A percentile compares a stretch with the other conserved stretches of the same genome.
Evolutionary conservation across 2,888 invertebrate species (phyloP).

Genomic region (Pollenia labialis): DNA sequence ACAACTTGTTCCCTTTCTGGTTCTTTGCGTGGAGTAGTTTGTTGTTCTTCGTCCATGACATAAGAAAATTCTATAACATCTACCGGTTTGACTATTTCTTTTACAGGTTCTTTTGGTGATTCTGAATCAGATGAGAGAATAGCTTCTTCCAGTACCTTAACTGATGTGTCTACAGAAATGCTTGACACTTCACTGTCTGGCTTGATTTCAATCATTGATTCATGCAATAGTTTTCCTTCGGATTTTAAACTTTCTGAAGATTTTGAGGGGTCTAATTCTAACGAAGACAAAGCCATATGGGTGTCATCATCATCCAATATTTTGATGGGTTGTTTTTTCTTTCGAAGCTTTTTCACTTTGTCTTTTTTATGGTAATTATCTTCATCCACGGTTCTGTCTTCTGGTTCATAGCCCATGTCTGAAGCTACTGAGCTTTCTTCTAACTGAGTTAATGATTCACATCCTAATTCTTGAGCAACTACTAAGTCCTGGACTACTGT

Average conservation of each 20-base stretch:
- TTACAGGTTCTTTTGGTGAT: slow-evolving; percentile 86
- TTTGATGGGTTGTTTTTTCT: slow-evolving; percentile 85
- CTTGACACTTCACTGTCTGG: slow-evolving; percentile 84
- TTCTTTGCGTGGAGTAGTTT: slow-evolving; percentile 86
- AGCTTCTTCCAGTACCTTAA: slow-evolving; percentile 88
- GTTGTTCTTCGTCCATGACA: slow-evolving; percentile 84
- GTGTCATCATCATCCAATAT: slow-evolving; percentile 85
- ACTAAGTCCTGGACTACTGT: slow-evolving; percentile 30
- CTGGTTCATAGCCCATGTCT: slow-evolving; percentile 88
- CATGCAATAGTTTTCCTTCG: slow-evolving; percentile 78
- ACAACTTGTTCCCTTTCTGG: slow-evolving; percentile 18
- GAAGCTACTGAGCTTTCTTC: slow-evolving; percentile 71
- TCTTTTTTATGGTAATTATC: slow-evolving; percentile 79
- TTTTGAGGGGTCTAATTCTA: slow-evolving; percentile 83
- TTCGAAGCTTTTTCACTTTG: slow-evolving; percentile 85
- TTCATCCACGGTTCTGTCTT: slow-evolving; percentile 86
- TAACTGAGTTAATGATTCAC: slow-evolving; percentile 41
- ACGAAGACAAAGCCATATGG: slow-evolving; percentile 84
- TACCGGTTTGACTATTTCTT: slow-evolving; percentile 84
- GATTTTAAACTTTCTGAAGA: slow-evolving; percentile 78
- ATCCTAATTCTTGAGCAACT: not conserved
- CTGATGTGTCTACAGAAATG: slow-evolving; percentile 86
- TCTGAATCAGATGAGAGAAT: slow-evolving; percentile 86
- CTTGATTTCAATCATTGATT: slow-evolving; percentile 82
- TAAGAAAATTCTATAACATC: slow-evolving; percentile 83